Percentiles rank a stretch among this genome's conserved stretches.
phyloP scores from a whole-genome alignment of 2,888 invertebrate species.

The Thelaira solivaga region DNA sequence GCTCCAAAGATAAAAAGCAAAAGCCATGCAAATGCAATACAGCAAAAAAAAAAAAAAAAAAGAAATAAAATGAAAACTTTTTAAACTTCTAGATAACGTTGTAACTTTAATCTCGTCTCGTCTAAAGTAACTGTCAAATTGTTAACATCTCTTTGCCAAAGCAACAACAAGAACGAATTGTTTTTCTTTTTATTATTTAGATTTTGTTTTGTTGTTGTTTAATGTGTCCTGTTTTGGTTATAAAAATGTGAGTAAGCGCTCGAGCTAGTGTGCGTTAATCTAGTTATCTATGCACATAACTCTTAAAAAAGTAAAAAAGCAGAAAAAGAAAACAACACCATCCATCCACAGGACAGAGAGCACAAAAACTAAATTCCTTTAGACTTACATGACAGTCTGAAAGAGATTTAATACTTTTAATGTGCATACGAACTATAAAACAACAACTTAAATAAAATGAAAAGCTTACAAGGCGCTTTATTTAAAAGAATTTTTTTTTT shows the following conservation, averaged over 20 bases:
- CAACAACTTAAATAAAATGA: slow-evolving; percentile 19
- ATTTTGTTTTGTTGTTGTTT: neutral
- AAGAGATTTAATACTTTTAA: slow-evolving; percentile 62
- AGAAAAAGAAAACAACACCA: neutral
- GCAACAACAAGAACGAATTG: slow-evolving; percentile 30
- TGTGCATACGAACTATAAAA: slow-evolving; percentile 23
- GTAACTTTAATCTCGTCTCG: slow-evolving; percentile 62
- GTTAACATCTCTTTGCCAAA: slow-evolving; percentile 60
- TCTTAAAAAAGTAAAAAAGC: slow-evolving; percentile 43
- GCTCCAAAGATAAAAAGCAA: slow-evolving; percentile 28
- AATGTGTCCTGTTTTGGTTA: neutral
- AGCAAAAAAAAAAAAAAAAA: neutral
- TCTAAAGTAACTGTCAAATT: slow-evolving; percentile 63
- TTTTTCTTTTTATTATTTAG: neutral
- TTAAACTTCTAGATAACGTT: slow-evolving; percentile 53
- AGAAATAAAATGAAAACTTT: slow-evolving; percentile 15
- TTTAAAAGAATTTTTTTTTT: slow-evolving; percentile 39
- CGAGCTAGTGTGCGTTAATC: slow-evolving; percentile 55
- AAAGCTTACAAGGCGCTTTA: slow-evolving; percentile 47
- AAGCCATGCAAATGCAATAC: slow-evolving; percentile 1
- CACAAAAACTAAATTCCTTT: slow-evolving; percentile 35
- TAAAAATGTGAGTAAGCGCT: slow-evolving; percentile 27
- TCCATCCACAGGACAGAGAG: slow-evolving; percentile 1
- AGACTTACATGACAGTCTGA: slow-evolving; percentile 54
- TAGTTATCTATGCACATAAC: slow-evolving; percentile 62